phyloP scores from a whole-genome alignment of 2,888 invertebrate genomes.

The Melolontha melolontha region DNA sequence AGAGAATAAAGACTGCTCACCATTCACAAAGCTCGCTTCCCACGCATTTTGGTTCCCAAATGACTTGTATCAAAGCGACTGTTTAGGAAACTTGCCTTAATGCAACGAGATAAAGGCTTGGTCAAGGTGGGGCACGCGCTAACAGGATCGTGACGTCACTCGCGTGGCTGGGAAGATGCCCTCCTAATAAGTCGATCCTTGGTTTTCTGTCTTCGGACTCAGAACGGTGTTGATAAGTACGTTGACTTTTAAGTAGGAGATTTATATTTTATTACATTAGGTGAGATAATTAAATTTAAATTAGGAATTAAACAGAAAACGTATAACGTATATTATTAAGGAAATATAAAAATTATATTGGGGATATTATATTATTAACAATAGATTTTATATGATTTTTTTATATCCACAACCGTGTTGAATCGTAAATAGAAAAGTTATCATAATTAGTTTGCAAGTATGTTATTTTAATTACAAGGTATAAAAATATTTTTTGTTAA shows the following conservation, averaged over 20 bases:
- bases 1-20: conserved; percentile 51
- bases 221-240: conserved; percentile 48
- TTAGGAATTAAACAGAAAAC: conserved; percentile 24
- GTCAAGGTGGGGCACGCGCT: conserved; percentile 65
- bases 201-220: conserved; percentile 47
- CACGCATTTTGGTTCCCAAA: conserved; percentile 57
- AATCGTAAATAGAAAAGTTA: too few relatives aligned
- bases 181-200: conserved; percentile 55
- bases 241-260: conserved; percentile 48
- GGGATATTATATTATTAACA: too few relatives aligned
- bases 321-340: not conserved
- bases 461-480: too few relatives aligned
- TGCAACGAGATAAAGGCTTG: conserved; percentile 62
- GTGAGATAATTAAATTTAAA: conserved; percentile 36
- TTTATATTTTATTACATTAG: conserved; percentile 36
- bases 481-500: too few relatives aligned
- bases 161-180: conserved; percentile 53
- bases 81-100: conserved; percentile 63
- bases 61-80: conserved; percentile 57
- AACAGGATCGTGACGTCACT: conserved; percentile 57
- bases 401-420: too few relatives aligned
- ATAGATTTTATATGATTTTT: too few relatives aligned
- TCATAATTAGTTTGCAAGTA: too few relatives aligned
- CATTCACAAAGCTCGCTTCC: conserved; percentile 58
- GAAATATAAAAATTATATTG: not conserved